phyloP scores from a whole-genome alignment of 2,888 invertebrate genomes.

The Erebia epiphron region DNA sequence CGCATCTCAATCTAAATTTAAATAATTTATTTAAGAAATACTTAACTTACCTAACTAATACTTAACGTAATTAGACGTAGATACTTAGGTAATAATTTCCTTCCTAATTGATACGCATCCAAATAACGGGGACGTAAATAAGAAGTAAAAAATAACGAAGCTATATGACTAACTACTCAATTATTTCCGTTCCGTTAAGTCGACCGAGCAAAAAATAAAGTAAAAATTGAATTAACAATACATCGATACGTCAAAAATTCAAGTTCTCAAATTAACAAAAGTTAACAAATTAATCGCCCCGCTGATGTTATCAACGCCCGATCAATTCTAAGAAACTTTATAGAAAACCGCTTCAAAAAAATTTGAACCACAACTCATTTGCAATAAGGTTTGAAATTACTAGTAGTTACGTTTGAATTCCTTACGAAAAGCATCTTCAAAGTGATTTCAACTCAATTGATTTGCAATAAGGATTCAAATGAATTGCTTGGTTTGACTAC shows the following conservation, averaged over 20 bases:
- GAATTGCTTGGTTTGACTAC: neutral
- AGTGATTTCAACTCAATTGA: neutral
- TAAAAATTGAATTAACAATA: constrained; percentile 18
- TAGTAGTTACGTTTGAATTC: neutral
- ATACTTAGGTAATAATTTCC: too few species aligned
- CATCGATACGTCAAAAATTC: constrained; percentile 15
- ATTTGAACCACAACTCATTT: neutral
- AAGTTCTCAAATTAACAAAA: constrained; percentile 29
- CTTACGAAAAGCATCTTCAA: neutral
- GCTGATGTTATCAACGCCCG: constrained; percentile 29
- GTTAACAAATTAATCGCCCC: constrained; percentile 35
- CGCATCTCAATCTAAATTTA: too few species aligned
- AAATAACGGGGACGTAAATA: too few species aligned
- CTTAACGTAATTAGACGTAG: too few species aligned
- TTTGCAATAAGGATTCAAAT: neutral
- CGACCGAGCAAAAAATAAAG: neutral
- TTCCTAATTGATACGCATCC: too few species aligned
- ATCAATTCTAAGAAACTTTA: constrained; percentile 12
- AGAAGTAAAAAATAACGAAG: neutral
- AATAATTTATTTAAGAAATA: too few species aligned
- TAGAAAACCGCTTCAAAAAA: neutral
- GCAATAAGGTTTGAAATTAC: neutral
- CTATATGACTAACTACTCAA: constrained; percentile 10
- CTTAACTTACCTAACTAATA: too few species aligned
- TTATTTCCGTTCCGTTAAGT: constrained; percentile 12